Evolutionary conservation across 2,888 invertebrate species (phyloP), one percentile per base, ranked within the genome.

Genomic region (Apotomis turbidana): DNA sequence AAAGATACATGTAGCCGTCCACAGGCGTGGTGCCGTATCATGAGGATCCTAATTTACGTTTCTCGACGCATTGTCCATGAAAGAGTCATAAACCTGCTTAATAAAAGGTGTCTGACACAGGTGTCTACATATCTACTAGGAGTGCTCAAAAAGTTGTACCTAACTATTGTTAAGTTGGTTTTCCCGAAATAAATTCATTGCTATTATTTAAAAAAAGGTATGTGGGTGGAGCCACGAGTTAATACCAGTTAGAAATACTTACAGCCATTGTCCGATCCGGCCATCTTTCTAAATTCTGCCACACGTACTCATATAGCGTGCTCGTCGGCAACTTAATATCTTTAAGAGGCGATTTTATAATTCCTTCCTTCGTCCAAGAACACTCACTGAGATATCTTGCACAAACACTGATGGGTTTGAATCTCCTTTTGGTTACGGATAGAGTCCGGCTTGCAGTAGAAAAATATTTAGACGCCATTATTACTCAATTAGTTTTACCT

Each of bases 231-330:
- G 27, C 27, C 1, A 27, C 27, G 27, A 27, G 27, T 27, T 2
- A 27, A 27, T 27, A 27, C 27, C 27, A 27, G 27, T 27, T 27
- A 27, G 27, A 41, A 54, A 10, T 77, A 94, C 95, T 95, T 85
- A 96, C 96, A 82, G 95, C 77, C 51, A 95, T 94, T 4, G 94
- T 94, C 77, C 93, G 93, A 69, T 95, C 93, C 4, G 95, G 94
- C 95, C 96, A 96, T 86, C 91, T 95, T 27, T 95, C 94, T 63
- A 95, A 80, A 80, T 95, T 91, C 75, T 90, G 88, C 95, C 95
- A 96, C 4, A 96, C 89, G 75, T 94, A 95, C 77, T 96, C 95
- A 70, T 95, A 91, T 66, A 96, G 73, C 2, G 95, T 93, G 15
- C 89, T 80, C 75, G 95, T 94, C 0, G 94, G 94, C 60, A 94